phyloP scores from a whole-genome alignment of 2,888 invertebrate species.

The Melieria crassipennis region DNA sequence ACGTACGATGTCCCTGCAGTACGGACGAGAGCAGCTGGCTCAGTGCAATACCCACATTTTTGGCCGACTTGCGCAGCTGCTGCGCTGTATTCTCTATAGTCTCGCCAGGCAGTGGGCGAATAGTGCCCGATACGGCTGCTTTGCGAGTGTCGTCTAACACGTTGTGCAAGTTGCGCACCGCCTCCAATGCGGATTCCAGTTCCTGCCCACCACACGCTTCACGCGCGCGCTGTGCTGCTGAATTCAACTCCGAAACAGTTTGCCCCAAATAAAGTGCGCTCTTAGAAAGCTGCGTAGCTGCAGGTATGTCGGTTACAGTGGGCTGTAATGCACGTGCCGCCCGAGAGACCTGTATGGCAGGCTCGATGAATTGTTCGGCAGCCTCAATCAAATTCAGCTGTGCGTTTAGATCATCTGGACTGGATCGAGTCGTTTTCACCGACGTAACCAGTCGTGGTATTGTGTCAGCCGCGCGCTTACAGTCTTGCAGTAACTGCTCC shows the following conservation, averaged over 20 bases:
- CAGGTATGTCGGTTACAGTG: constrained; percentile 80
- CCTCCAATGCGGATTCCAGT: constrained; percentile 85
- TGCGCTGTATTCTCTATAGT: constrained; percentile 71
- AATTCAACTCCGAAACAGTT: constrained; percentile 67
- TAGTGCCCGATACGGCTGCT: constrained; percentile 76
- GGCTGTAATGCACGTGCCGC: constrained; percentile 85
- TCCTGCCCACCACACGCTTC: constrained; percentile 86
- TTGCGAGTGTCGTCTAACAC: constrained; percentile 84
- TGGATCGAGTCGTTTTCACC: constrained; percentile 74
- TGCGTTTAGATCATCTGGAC: constrained; percentile 78
- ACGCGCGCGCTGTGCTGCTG: constrained; percentile 74
- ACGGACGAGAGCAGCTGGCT: constrained; percentile 89
- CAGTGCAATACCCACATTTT: constrained; percentile 83
- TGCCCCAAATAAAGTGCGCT: constrained; percentile 64
- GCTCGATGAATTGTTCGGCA: constrained; percentile 84
- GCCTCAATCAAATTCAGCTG: constrained; percentile 85
- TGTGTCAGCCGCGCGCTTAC: constrained; percentile 78
- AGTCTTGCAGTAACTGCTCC: constrained; percentile 80
- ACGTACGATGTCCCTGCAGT: constrained; percentile 81
- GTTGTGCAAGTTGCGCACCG: constrained; percentile 80
- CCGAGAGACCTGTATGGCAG: constrained; percentile 76
- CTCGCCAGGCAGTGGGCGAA: constrained; percentile 88
- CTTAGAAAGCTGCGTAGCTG: constrained; percentile 75
- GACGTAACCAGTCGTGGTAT: constrained; percentile 85
- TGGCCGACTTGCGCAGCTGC: constrained; percentile 68